Evolutionary conservation across 2,888 invertebrate genomes (phyloP), one percentile per base, ranked within the genome.

Genomic region (Eristalis arbustorum): DNA sequence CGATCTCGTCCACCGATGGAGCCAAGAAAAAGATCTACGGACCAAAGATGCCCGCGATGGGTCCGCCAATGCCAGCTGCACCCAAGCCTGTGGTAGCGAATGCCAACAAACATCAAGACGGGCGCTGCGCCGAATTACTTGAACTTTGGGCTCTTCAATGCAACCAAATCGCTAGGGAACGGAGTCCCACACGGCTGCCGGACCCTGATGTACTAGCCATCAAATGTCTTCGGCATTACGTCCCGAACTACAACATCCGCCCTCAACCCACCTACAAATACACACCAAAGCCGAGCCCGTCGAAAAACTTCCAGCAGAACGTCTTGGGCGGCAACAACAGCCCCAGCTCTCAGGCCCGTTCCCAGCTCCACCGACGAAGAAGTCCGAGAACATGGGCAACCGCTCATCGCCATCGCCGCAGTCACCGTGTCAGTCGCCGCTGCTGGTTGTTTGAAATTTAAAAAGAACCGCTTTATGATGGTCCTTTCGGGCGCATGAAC

Each of bases 131-230:
- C 90, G 22, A 92, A 91, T 69, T 92, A 92, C 72, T 88, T 92
- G 4, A 92, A 92, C 57, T 88, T 92, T 87, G 92, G 93, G 0
- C 80, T 92, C 0, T 91, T 90, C 74, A 92, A 92, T 88, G 90
- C 93, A 0, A 91, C 90, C 61, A 93, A 92, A 74, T 90, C 91
- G 0, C 91, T 91, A 68, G 91, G 92, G 10, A 91, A 91, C 63
- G 92, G 92, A 87, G 92, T 90, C 49, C 92, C 92, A 0, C 92
- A 92, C 0, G 92, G 92, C 6, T 92, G 92, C 72, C 91, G 92
- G 14, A 92, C 92, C 10, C 93, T 92, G 59, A 93, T 92, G 90
- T 93, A 93, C 78, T 93, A 93, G 77, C 93, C 93, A n/a, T n/a
- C n/a, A n/a, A n/a, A n/a, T n/a, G n/a, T n/a, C n/a, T n/a, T n/a